phyloP scores from a whole-genome alignment of 2,888 invertebrate genomes.

The Volucella zonaria region DNA sequence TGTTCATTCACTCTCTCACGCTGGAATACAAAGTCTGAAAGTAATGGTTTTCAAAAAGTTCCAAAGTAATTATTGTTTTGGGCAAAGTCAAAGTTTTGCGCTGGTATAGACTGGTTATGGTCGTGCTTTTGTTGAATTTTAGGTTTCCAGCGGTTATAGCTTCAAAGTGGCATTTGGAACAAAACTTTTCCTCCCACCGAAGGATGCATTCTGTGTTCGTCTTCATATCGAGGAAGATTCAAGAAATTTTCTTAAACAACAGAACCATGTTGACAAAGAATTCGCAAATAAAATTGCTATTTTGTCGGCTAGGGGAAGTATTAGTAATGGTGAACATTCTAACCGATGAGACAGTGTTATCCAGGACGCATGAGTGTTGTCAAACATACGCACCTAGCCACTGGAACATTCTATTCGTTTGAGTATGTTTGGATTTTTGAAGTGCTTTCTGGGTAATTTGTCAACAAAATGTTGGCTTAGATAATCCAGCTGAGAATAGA shows the following conservation, averaged over 20 bases:
- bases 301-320: too few relatives aligned
- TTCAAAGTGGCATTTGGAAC: neutral
- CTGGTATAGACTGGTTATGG: conserved; percentile 12
- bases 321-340: too few relatives aligned
- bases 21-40: conserved; percentile 43
- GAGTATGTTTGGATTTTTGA: neutral
- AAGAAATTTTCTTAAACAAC: too few relatives aligned
- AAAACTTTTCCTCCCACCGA: too few relatives aligned
- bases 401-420: neutral
- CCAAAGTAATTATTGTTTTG: conserved; percentile 64
- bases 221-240: too few relatives aligned
- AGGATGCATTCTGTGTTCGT: too few relatives aligned
- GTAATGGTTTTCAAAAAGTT: conserved; percentile 68
- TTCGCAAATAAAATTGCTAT: too few relatives aligned
- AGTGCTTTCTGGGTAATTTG: conserved; percentile 1
- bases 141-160: conserved; percentile 23
- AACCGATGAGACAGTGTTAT: too few relatives aligned
- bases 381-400: too few relatives aligned
- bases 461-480: neutral
- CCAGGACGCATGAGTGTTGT: too few relatives aligned
- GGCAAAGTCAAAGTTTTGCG: conserved; percentile 29
- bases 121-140: conserved; percentile 22
- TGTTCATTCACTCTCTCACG: conserved; percentile 33
- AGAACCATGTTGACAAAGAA: too few relatives aligned
- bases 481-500: neutral